Evolutionary conservation across 2,888 invertebrate genomes (phyloP).

Genomic region (Scaptomyza tumidula): DNA sequence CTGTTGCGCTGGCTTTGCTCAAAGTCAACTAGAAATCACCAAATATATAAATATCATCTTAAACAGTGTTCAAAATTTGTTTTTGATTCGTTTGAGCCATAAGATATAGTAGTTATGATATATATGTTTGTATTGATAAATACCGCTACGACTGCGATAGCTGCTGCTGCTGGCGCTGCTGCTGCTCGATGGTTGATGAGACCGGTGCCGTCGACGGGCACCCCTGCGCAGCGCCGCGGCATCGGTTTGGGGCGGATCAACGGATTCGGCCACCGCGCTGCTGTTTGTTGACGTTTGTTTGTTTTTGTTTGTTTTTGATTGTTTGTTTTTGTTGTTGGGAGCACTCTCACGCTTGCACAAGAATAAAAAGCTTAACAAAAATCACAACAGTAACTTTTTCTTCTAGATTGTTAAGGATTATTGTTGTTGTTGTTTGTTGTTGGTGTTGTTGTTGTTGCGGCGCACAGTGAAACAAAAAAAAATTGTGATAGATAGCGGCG

Average conservation of each 20-base stretch:
- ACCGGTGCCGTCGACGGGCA: constrained; percentile 56
- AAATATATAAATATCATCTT: no score
- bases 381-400: constrained; percentile 5
- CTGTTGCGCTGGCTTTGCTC: no score
- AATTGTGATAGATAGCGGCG: constrained; percentile 21
- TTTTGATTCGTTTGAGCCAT: neutral
- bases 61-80: no score
- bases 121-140: constrained; percentile 21
- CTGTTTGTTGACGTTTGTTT: constrained; percentile 40
- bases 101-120: neutral
- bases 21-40: neutral
- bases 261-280: constrained; percentile 69
- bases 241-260: constrained; percentile 60
- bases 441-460: neutral
- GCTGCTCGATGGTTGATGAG: constrained; percentile 21
- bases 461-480: constrained; percentile 7
- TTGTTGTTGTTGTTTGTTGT: neutral
- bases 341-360: constrained; percentile 9
- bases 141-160: constrained; percentile 64
- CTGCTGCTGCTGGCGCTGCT: constrained; percentile 73
- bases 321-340: neutral
- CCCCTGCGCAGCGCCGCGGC: constrained; percentile 52
- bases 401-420: neutral
- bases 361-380: constrained; percentile 16
- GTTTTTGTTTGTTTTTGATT: constrained; percentile 6